A percentile compares a stretch with the other conserved stretches of the same genome.
These are phyloP conservation scores for Drosophila neotestacea DNA, from an alignment of 2,888 invertebrate genomes.

Conservation along the genomic window DNA sequence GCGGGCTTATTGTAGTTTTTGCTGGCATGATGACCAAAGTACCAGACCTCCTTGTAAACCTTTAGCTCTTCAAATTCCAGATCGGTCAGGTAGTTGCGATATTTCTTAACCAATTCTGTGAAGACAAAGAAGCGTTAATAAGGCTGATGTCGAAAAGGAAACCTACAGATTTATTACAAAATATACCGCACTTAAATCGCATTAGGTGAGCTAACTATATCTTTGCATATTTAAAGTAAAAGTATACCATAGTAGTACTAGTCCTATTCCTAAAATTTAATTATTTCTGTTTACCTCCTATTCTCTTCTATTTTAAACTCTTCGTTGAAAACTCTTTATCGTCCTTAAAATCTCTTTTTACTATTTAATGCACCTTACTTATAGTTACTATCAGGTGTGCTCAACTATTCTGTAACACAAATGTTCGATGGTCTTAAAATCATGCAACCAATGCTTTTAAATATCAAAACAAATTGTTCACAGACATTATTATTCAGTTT, in stretches of 20 bases:
- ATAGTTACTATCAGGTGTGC: background rate
- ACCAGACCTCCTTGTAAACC: constrained; percentile 97
- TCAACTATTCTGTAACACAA: no score
- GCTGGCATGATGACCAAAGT: constrained; percentile 93
- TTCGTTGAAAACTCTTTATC: no score
- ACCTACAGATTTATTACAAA: background rate
- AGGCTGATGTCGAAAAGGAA: background rate
- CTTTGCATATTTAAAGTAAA: no score
- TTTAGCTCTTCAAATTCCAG: constrained; percentile 96
- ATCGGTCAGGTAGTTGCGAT: constrained; percentile 93
- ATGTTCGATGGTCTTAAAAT: no score
- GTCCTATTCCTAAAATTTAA: no score
- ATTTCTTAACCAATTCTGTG: constrained; percentile 93
- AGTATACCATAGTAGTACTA: no score
- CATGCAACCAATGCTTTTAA: no score
- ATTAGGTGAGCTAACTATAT: no score
- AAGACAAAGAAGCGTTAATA: background rate
- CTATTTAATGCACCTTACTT: background rate
- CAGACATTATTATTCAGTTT: no score
- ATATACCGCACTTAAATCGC: background rate
- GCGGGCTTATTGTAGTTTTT: constrained; percentile 94
- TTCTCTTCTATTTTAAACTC: no score
- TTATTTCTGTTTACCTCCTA: no score
- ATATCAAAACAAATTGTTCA: no score
- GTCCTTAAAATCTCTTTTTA: background rate